Conservation (phyloP, 2,113 vertebrate genomes). For the Lepus americanus region DNA sequence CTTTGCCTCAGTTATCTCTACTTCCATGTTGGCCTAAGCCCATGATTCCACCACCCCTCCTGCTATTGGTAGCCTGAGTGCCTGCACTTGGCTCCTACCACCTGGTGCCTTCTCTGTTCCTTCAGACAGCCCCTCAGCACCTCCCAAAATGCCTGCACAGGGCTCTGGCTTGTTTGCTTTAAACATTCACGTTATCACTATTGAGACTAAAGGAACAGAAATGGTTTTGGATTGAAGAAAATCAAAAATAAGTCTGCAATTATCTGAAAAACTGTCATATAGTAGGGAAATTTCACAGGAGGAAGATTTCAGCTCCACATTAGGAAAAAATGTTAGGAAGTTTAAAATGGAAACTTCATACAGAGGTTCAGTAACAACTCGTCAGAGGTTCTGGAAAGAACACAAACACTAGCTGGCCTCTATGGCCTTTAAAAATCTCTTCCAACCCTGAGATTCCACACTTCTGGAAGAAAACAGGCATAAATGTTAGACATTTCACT, state of each 20-base stretch:
- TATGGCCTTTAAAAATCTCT: neutral
- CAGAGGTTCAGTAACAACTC: neutral
- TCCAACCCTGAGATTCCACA: neutral
- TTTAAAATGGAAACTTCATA: conserved; percentile 14
- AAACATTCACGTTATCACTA: neutral
- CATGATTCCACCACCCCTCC: neutral
- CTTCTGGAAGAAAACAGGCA: neutral
- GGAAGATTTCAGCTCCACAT: neutral
- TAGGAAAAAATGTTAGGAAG: conserved; percentile 16
- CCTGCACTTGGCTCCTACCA: neutral
- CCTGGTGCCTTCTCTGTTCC: neutral
- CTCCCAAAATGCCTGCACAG: neutral
- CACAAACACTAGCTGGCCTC: neutral
- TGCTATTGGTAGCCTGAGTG: neutral
- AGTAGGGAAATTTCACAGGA: neutral
- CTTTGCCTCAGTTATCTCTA: neutral
- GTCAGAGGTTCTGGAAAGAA: neutral
- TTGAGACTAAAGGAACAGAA: neutral
- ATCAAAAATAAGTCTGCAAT: neutral
- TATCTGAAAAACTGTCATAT: neutral
- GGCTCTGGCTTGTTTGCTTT: neutral
- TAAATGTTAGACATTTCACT: neutral
- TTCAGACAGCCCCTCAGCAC: neutral
- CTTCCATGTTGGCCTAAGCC: neutral
- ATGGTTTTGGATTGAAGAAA: neutral